phyloP scores from a whole-genome alignment of 2,797 vertebrate genomes.

The Buphagus erythrorhynchus region DNA sequence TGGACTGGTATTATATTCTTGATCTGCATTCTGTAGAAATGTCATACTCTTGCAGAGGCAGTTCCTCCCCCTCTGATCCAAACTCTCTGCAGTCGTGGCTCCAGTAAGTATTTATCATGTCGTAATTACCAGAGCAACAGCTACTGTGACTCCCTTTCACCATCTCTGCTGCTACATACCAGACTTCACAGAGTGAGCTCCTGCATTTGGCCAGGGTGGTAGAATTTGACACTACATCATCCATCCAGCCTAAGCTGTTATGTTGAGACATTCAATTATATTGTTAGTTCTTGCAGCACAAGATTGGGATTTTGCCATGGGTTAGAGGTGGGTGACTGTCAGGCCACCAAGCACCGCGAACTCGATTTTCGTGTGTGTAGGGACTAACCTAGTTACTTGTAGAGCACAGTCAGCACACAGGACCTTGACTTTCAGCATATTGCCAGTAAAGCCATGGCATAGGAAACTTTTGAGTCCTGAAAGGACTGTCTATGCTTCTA shows the following conservation, averaged over 20 bases:
- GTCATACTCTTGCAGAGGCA: neutral
- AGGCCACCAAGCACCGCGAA: neutral
- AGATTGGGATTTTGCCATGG: neutral
- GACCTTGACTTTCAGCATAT: neutral
- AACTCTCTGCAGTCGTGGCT: neutral
- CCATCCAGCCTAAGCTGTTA: neutral
- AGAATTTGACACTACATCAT: neutral
- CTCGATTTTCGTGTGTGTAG: neutral
- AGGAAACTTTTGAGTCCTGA: neutral
- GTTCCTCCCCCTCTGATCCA: neutral
- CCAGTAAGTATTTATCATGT: neutral
- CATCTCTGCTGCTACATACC: neutral
- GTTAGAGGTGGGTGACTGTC: neutral
- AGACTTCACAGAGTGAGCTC: neutral
- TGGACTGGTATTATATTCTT: rapidly evolving
- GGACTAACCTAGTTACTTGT: neutral
- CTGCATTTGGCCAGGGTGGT: neutral
- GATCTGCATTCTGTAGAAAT: neutral
- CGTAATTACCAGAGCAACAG: neutral
- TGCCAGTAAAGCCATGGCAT: neutral
- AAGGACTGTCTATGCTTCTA: neutral
- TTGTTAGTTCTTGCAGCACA: neutral
- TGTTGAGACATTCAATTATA: neutral
- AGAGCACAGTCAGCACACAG: neutral
- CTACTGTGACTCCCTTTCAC: neutral